Conservation (phyloP, 2,888 invertebrate species). For the Oithona nana region DNA sequence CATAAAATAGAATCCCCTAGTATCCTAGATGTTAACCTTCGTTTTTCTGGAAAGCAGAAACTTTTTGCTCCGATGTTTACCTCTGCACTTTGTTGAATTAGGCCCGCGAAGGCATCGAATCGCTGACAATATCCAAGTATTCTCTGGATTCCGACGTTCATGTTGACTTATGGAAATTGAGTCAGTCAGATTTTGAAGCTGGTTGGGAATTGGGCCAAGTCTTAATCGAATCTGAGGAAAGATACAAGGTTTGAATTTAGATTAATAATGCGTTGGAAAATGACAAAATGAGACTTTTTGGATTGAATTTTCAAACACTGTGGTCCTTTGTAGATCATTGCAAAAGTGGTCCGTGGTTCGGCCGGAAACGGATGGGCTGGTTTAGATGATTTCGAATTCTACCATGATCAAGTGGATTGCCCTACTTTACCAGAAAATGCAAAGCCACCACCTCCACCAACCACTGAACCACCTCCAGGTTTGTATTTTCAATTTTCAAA, state of each 20-base stretch:
- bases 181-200: not conserved
- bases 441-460: not conserved
- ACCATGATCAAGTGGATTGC: not conserved
- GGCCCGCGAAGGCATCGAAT: not conserved
- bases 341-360: not conserved
- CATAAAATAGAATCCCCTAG: too few relatives aligned
- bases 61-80: too few relatives aligned
- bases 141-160: not conserved
- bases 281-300: too few relatives aligned
- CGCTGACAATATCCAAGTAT: not conserved
- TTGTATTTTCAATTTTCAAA: too few relatives aligned
- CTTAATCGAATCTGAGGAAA: not conserved
- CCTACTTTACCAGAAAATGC: not conserved
- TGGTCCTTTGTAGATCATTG: not conserved
- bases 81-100: too few relatives aligned
- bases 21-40: too few relatives aligned
- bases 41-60: not conserved
- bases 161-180: not conserved
- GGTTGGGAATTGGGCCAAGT: not conserved
- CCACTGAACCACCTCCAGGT: not conserved
- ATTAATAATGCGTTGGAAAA: too few relatives aligned
- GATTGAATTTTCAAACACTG: too few relatives aligned
- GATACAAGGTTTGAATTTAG: not conserved
- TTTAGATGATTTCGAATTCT: not conserved
- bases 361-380: not conserved